Base-by-base conservation (phyloP, 2,888 invertebrate species). In the Mamestra brassicae region DNA sequence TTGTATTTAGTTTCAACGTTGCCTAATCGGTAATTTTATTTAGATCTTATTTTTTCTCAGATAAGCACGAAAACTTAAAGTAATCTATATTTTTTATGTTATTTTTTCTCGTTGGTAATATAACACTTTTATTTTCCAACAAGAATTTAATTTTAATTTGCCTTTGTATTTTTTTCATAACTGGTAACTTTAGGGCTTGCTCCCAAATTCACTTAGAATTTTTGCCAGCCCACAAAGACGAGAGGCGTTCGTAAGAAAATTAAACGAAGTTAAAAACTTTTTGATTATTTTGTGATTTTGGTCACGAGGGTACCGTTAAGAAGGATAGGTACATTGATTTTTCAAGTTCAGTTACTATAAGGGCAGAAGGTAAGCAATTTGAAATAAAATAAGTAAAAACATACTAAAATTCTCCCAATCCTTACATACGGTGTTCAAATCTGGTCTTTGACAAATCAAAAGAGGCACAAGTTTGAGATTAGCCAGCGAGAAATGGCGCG, bases 221-320 rank as follows among this genome's bases (percentile, higher is more conserved):
- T 80, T 77, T 77, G 38, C 55, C 34, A 70, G 52, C 58, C 64
- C 52, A 79, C 74, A 81, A 81, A 86, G 73, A 52, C 76, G 61
- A 71, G 69, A 68, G 72, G 74, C 76, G 66, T 78, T 62, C 58
- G 61, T 64, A 66, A 78, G 71, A 81, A 86, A 84, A 81, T 81
- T 76, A 85, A 84, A 85, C n/a, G 61, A 85, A 83, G 71, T 86
- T 85, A 78, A 62, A 71, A 85, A 84, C 76, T 83, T 84, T 81
- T 83, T 89, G 85, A 89, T 88, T 87, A 87, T 88, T 85, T 80
- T 68, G 74, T 68, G 81, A 82, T 84, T 82, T 71, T 8, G 63
- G 17, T 80, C 57, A 57, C 70, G 60, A 68, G 36, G 47, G 34
- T n/a, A 17, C 10, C 11, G 45, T 55, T 57, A 64, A 34, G 54